Evolutionary conservation across 2,113 vertebrate genomes (phyloP), one percentile per base, ranked within the genome.

Genomic region (Pitta sordida): DNA sequence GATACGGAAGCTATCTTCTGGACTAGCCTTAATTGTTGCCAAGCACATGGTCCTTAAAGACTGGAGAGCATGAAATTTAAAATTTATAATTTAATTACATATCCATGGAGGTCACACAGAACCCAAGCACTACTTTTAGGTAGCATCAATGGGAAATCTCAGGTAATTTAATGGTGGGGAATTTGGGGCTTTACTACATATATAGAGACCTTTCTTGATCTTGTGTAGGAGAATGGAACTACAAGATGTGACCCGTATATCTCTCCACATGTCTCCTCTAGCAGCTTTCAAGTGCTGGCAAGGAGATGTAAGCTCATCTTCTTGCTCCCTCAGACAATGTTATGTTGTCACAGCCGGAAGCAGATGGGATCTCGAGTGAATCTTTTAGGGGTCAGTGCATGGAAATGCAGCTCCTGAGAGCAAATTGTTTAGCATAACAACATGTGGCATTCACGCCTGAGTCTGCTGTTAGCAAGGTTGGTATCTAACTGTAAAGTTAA

Each of bases 321-420:
- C 64, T 80, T 0, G 0, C 41, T 67, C 51, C n/a, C 37, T 78
- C 5, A 44, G 77, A 91, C 23, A 53, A 81, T 32, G 30, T 44
- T 82, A 74, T 34, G 60, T 70, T 86, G 48, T 53, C 94, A 80
- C 83, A 93, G 53, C 69, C 90, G 86, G 85, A 96, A 94, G 56
- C 59, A 96, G 70, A 83, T 85, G 70, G 58, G 73, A 91, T 73
- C 34, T 81, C 30, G 44, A 74, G 58, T 49, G 69, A 83, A 60
- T 59, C 29, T 74, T 90, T 84, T 56, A 91, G 80, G 51, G 90
- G 85, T 91, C 88, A 91, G 15, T 64, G 55, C 70, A 53, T 39
- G 60, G 67, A 94, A 90, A 86, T 30, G 18, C 36, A 86, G n/a
- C 44, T 91, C 55, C 24, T 52, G 67, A 93, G 67, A 93, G 39